Base-by-base conservation (phyloP, 1,140 invertebrate genomes). In the Scaptomyza montana region DNA sequence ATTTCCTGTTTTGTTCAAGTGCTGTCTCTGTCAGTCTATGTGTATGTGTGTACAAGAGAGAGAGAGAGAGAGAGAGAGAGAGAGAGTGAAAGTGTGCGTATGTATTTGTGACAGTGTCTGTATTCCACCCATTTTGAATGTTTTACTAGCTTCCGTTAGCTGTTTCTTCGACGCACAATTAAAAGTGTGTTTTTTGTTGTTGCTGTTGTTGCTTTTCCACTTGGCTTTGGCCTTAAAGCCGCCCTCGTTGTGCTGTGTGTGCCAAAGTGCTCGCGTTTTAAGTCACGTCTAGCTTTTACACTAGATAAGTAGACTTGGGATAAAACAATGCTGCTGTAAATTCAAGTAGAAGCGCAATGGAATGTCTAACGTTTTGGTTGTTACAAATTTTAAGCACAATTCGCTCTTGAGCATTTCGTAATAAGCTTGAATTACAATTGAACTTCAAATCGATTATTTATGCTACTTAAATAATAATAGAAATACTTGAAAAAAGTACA, bases 141-240 rank as follows among this genome's bases (percentile, higher is more conserved):
- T 66, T 68, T 79, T 67, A 67, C 69, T 77, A 71, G 82, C 71
- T 86, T 86, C 81, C 81, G 71, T 73, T 80, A 80, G 61, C 74
- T 80, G 63, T 60, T 59, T 60, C 49, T 57, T 57, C 19, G 36
- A 62, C 59, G 71, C 66, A 69, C 59, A 74, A 74, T 74, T 63
- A 70, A 74, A 67, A 74, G 55, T 61, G 61, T 60, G 67, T 72
- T 53, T 49, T 51, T 5, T 33, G 30, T 33, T 47, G 36, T 55
- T 53, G 36, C 56, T 46, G 43, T 65, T 70, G 60, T 72, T 67
- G 54, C 21, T 68, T 59, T 67, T 9, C 55, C 65, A 74, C 69
- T 74, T 51, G 53, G 59, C 54, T 68, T 71, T 74, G 86, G 82
- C 81, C 81, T 86, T 85, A 80, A 68, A 49, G 75, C 80, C 61